A percentile compares a stretch with the other conserved stretches of the same genome.
Conservation (phyloP, 2,888 invertebrate species). For the Capitulum mitella region DNA sequence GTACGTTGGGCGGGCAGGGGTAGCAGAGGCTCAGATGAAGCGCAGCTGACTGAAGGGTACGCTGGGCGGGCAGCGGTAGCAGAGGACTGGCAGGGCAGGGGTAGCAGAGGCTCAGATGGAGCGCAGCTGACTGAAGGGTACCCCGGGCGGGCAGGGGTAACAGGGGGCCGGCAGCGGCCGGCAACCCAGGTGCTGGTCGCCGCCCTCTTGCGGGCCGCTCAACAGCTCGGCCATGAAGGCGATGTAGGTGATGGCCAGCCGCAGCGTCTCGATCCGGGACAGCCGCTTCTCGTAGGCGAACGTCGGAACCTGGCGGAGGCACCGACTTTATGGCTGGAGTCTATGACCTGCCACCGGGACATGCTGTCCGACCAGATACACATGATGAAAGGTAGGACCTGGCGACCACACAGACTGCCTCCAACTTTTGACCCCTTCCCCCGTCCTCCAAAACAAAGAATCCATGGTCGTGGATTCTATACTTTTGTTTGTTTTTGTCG, state of each 20-base stretch:
- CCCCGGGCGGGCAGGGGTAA: slow-evolving; percentile 2
- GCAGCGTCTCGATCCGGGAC: slow-evolving; percentile 87
- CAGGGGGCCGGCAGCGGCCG: slow-evolving; percentile 24
- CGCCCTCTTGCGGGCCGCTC: slow-evolving; percentile 37
- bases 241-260: slow-evolving; percentile 92
- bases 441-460: too few species aligned
- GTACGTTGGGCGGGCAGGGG: neutral
- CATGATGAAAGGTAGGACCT: too few species aligned
- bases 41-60: neutral
- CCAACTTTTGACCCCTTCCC: too few species aligned
- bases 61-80: neutral
- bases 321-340: too few species aligned
- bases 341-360: too few species aligned
- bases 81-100: neutral
- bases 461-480: too few species aligned
- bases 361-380: too few species aligned
- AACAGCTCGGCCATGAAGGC: slow-evolving; percentile 90
- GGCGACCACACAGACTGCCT: too few species aligned
- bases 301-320: slow-evolving; percentile 60
- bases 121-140: neutral
- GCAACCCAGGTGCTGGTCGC: slow-evolving; percentile 23
- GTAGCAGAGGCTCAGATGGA: neutral
- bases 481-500: too few species aligned
- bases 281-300: slow-evolving; percentile 94
- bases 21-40: neutral